Conservation (phyloP, 2,888 invertebrate species). For the Melikaiella ostensackeni region DNA sequence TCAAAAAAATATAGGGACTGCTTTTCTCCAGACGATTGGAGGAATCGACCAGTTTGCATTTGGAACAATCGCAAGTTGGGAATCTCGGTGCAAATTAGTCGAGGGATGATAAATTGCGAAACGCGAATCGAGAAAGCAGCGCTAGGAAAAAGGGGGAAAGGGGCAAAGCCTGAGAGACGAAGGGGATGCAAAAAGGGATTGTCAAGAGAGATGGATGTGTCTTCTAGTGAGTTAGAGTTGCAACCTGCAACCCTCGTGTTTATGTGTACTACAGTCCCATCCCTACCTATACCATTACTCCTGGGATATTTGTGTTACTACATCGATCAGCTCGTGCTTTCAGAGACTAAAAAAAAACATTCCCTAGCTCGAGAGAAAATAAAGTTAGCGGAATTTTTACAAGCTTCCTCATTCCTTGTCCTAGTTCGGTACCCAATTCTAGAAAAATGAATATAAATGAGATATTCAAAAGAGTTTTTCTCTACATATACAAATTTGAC, state of each 20-base stretch:
- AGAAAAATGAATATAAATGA: not conserved
- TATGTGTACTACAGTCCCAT: slow-evolving; percentile 5
- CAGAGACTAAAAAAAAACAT: slow-evolving; percentile 12
- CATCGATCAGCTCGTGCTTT: not conserved
- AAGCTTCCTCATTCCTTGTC: not conserved
- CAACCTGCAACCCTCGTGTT: slow-evolving; percentile 24
- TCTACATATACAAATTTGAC: not conserved
- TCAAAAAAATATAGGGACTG: too few relatives aligned
- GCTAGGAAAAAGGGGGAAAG: slow-evolving; percentile 44
- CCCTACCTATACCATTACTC: not conserved
- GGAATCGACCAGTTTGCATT: slow-evolving; percentile 9
- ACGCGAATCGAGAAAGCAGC: slow-evolving; percentile 56
- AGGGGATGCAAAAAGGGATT: slow-evolving; percentile 65
- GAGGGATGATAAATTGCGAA: slow-evolving; percentile 71
- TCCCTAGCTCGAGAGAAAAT: not conserved
- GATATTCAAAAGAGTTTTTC: too few relatives aligned
- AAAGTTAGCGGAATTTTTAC: not conserved
- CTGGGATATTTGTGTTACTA: slow-evolving; percentile 26
- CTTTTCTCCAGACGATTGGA: not conserved
- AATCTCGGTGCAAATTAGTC: slow-evolving; percentile 71
- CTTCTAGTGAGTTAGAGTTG: slow-evolving; percentile 49
- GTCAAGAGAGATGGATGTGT: slow-evolving; percentile 71
- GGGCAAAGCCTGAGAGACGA: slow-evolving; percentile 41
- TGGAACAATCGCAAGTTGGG: slow-evolving; percentile 33
- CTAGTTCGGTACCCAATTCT: not conserved